Base-by-base conservation (phyloP, 30 jellyfish, hydroid and myxozoan genomes). In the Hydractinia echinata region DNA sequence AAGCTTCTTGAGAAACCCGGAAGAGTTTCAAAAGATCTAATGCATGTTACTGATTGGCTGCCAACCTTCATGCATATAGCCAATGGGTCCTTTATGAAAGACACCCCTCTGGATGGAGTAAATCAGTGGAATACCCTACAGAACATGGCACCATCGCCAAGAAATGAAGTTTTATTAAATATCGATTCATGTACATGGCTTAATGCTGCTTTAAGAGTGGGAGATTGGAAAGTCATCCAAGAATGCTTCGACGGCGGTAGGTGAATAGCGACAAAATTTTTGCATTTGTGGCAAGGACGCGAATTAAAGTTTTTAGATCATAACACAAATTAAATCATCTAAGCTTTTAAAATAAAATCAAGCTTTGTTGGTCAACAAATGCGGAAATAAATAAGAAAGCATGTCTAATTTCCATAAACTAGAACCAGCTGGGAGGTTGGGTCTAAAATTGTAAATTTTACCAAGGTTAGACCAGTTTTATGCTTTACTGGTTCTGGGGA, bases 41-140 rank as follows among this genome's bases (percentile, higher is more conserved):
- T 85, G 54, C 97, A 90, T 62, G 79, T 90, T 5, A 90, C 97
- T 5, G 97, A 90, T 66, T 90, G 97, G 97, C 79, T 90, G 53
- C 97, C 97, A 9, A 90, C 97, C 61, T 74, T 90, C 54, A 76
- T 72, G 8, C 77, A 77, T 10, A 69, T 90, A 44, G 97, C 95
- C 64, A 94, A 95, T 54, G 95, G 95, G 21, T 39, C 48, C 50
- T 19, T 54, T 14, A 61, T 18, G 1, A 51, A 50, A 8, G 30
- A 39, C 10, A 11, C 87, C 7, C 15, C 10, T 30, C 50, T 80
- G 52, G 97, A 91, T 78, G 97, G 97, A 6, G 51, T 58, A 30
- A 79, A 91, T 73, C 85, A 73, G 14, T 91, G 97, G 97, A 14
- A 14, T 39, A 87, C 85, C 56, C 39, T 91, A 58, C 82, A 92